These are phyloP conservation scores for Cyrtonyx montezumae DNA, from an alignment of 2,113 vertebrate genomes.

Conservation along the genomic window DNA sequence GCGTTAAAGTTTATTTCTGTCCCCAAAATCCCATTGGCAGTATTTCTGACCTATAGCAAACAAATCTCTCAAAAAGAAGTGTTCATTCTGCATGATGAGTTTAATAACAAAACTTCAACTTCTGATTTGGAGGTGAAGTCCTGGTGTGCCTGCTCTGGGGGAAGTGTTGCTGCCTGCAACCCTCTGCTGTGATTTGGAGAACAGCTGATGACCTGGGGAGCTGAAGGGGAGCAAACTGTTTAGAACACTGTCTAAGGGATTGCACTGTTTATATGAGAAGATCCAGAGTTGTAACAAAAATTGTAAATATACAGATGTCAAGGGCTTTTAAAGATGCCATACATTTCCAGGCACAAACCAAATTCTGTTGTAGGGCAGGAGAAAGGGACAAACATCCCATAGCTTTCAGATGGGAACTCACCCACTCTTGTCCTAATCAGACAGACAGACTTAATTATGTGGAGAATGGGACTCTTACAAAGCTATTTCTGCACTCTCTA, in stretches of 20 bases:
- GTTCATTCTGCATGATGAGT: background rate
- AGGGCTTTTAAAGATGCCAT: background rate
- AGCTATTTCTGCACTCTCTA: background rate
- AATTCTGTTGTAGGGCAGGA: background rate
- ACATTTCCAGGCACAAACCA: background rate
- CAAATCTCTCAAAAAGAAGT: background rate
- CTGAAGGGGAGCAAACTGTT: background rate
- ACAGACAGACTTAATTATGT: background rate
- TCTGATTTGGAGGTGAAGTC: background rate
- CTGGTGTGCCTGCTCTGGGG: background rate
- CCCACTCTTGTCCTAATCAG: background rate
- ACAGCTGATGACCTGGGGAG: background rate
- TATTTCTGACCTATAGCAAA: background rate
- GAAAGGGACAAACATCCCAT: background rate
- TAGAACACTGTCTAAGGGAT: background rate
- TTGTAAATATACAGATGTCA: background rate
- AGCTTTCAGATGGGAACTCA: background rate
- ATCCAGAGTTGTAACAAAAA: background rate
- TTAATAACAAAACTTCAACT: background rate
- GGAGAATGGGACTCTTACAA: background rate
- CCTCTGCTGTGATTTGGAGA: background rate
- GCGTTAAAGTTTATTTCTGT: background rate
- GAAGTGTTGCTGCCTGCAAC: background rate
- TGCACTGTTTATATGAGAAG: accelerated
- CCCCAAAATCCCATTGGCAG: background rate